Percentiles rank a stretch among this genome's conserved stretches.
phyloP scores from a whole-genome alignment of 2,888 invertebrate species.

The Agrochola lychnidis region DNA sequence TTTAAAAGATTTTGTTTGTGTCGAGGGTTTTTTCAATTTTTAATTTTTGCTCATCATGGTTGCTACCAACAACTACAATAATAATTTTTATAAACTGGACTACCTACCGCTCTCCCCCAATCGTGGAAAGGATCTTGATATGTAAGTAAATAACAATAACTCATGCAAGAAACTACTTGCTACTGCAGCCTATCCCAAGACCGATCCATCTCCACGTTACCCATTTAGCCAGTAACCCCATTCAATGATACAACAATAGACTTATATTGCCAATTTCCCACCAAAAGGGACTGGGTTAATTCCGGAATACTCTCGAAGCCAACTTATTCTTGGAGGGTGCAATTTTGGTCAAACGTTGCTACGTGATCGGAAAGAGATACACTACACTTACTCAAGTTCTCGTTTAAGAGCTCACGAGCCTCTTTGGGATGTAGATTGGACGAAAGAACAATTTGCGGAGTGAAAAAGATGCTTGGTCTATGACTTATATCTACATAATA shows the following conservation, averaged over 20 bases:
- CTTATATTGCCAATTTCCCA: conserved; percentile 19
- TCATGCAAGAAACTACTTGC: background rate
- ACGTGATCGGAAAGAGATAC: conserved; percentile 80
- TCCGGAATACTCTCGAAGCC: conserved; percentile 33
- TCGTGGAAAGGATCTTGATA: background rate
- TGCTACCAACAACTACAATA: too few relatives aligned
- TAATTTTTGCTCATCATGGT: too few relatives aligned
- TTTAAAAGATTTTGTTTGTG: too few relatives aligned
- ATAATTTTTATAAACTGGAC: too few relatives aligned
- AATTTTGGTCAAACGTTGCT: conserved; percentile 73
- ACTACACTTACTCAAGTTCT: conserved; percentile 47
- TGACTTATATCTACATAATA: too few relatives aligned
- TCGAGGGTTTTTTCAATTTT: too few relatives aligned
- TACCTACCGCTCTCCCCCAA: background rate
- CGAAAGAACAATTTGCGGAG: conserved; percentile 10
- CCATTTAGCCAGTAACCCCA: conserved; percentile 1
- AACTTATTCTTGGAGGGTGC: conserved; percentile 62
- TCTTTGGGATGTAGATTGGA: conserved; percentile 50
- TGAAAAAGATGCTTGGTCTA: conserved; percentile 32
- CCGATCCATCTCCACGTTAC: background rate
- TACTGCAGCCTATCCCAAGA: background rate
- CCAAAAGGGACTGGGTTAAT: conserved; percentile 46
- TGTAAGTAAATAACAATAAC: background rate
- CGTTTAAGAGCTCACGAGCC: conserved; percentile 38
- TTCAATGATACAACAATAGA: conserved; percentile 19